Conservation (phyloP, 1,140 invertebrate genomes). For the Cydia pomonella region DNA sequence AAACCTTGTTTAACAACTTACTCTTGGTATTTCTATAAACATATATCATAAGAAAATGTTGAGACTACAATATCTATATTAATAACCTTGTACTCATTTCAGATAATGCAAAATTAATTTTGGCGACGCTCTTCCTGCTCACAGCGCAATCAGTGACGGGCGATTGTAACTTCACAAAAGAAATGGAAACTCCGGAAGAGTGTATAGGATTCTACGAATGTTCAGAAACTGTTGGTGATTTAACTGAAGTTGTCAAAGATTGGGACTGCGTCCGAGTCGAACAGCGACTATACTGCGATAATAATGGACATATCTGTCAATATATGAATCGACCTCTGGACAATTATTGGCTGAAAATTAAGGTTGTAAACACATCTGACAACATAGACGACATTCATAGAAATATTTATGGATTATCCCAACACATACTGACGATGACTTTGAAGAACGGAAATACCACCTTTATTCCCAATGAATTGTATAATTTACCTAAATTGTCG, state of each 20-base stretch:
- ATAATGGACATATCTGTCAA: too few relatives aligned
- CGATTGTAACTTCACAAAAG: background rate
- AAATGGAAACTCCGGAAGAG: background rate
- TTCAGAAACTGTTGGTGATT: background rate
- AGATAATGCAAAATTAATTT: background rate
- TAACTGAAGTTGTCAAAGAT: background rate
- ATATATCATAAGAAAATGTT: too few relatives aligned
- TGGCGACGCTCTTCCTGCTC: background rate
- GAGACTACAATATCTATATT: too few relatives aligned
- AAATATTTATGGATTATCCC: background rate
- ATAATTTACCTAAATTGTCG: background rate
- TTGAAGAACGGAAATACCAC: background rate
- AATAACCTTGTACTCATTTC: background rate
- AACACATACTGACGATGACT: background rate
- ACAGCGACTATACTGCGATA: background rate
- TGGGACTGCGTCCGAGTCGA: background rate
- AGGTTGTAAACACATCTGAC: background rate
- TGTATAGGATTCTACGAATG: background rate
- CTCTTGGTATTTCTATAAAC: too few relatives aligned
- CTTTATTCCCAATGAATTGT: background rate
- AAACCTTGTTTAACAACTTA: too few relatives aligned
- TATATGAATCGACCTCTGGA: accelerated
- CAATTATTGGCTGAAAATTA: background rate
- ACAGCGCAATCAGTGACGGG: background rate
- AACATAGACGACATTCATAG: background rate